Base-by-base conservation (phyloP, 2,113 vertebrate species). In the Tenebrosternarchus preto region DNA sequence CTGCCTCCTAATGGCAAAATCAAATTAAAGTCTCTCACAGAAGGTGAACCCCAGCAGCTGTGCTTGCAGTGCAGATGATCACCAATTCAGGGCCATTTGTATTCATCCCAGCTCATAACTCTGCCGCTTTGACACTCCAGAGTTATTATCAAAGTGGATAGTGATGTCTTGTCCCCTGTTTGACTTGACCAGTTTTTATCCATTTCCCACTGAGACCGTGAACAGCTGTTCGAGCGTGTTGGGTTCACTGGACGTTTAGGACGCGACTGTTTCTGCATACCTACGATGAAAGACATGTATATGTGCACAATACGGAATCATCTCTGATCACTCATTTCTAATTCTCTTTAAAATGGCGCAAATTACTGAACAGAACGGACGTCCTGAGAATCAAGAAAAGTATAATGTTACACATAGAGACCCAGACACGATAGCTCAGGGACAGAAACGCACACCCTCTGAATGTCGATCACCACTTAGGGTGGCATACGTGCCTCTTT, bases 11-110 rank as follows among this genome's bases (percentile, higher is more conserved):
- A 75, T 59, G 19, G 22, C 31, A 31, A 68, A 80, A 74, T 74
- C 19, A 68, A 80, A 74, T 80, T 57, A 67, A 27, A 7, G 61
- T 22, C 50, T 39, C 5, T 50, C 61, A 75, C 70, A 55, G 39
- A 81, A 79, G 46, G 25, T 72, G 76, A 67, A 67, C 36, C 55
- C 11, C 70, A 76, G 61, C 83, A 85, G 50, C 83, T 85, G 80
- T 76, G 80, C 73, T n/a, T 82, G 31, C 46, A 66, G 9, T 76
- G 64, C 69, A 60, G 24, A 63, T 17, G 36, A 64, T 50, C 56
- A 57, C 80, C 53, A 55, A 82, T 74, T 61, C 72, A 67, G 59
- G 33, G 66, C 64, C 80, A 60, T 82, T 76, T 68, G 22, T 82
- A 76, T 85, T 56, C 46, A 78, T 76, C 72, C 57, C 53, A 33